Base-by-base conservation (phyloP, 2,113 vertebrate species). In the Porphyrio hochstetteri region DNA sequence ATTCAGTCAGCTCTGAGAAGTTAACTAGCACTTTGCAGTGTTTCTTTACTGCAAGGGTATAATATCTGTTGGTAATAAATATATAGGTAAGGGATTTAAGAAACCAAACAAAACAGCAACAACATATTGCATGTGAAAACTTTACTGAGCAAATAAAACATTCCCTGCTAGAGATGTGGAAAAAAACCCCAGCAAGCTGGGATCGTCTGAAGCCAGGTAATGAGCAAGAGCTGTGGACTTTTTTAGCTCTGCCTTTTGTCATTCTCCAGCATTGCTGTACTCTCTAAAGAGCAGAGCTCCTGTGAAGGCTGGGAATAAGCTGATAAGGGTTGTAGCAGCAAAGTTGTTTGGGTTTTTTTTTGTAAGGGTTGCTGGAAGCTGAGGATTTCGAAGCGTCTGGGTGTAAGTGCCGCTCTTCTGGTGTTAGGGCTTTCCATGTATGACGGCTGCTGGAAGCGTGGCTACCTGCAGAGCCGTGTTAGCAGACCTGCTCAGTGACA, bases 11-110 rank as follows among this genome's bases (percentile, higher is more conserved):
- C 87, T 95, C 89, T 74, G 95, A 95, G 91, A 88, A 96, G 86
- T 95, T 96, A 95, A 96, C 84, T 70, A 96, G 91, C 85, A 92
- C 89, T 96, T 95, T 92, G 70, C 84, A 95, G 83, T 24, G 23
- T 48, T 94, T 63, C 87, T 96, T 88, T 92, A 65, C 82, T 94
- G 89, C 13, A 16, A 86, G 91, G 65, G 82, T 96, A 74, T 91
- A 94, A 94, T 96, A 91, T 87, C 67, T 11, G 9, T 77, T 91
- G 94, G 28, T 82, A 94, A 91, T 80, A 97, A 96, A 96, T 93
- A 93, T 52, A 93, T 85, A 95, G 92, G 95, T 96, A 61, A 93
- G 70, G 92, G 77, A 95, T 79, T 91, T 89, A 69, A 88, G 87
- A 74, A 92, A 88, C 83, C 91, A 95, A 95, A 88, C 92, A 93